Evolutionary conservation across 2,113 vertebrate species (phyloP), one percentile per base, ranked within the genome.

Genomic region (Onychostoma macrolepis): DNA sequence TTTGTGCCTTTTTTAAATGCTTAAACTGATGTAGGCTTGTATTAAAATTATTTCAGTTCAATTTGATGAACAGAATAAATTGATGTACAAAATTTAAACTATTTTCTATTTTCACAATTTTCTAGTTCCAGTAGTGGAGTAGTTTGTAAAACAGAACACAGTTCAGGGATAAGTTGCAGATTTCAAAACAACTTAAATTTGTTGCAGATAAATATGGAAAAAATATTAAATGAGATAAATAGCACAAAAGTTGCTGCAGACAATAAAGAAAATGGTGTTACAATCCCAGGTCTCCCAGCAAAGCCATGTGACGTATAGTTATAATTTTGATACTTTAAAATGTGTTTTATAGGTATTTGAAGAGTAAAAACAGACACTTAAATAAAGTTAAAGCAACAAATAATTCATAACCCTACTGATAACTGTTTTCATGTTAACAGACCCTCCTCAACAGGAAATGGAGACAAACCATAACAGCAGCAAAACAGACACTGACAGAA

Each of bases 401-500:
- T 53, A 2, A 76, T 41, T 75, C 58, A 9, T 12, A 56, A 82
- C 10, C 41, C 87, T 88, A 85, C 94, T 96, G 93, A 48, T 53
- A 33, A 80, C 19, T 38, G 0, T 61, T 61, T 94, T 92, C 93
- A 94, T 96, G 92, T 95, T 65, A 95, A 93, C 96, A 97, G 98
- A 99, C 88, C 95, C 96, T 90, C 94, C 97, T 96, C 97, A 96
- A 96, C 97, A 97, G 95, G 97, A 98, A 94, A 95, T 96, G 94
- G 97, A 99, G 93, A 96, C 95, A 96, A 97, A 96, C 96, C 96
- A 96, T 91, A 97, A 96, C 83, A 96, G 96, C 94, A 94, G 94
- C 94, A 96, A 97, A 96, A 96, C 97, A 96, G 98, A 99, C 96
- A 94, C 96, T 93, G 97, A 98, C 96, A 96, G 97, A 94, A 96